phyloP scores from a whole-genome alignment of 1,140 invertebrate species.

The Drosophila teissieri region DNA sequence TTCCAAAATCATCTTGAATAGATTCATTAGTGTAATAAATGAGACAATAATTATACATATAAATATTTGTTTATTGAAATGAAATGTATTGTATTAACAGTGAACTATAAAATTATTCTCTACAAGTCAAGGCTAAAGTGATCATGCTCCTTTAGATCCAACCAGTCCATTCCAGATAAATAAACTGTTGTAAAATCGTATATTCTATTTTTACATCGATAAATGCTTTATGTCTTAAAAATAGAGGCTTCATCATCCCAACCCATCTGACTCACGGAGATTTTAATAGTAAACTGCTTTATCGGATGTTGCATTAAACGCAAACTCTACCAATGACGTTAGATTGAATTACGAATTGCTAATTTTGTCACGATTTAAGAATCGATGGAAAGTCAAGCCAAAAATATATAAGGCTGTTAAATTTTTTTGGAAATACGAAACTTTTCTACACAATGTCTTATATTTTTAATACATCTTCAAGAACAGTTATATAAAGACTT shows the following conservation, averaged over 20 bases:
- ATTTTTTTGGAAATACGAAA: no score
- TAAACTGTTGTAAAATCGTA: neutral
- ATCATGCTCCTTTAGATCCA: no score
- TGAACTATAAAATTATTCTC: no score
- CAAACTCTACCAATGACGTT: neutral
- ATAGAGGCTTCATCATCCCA: neutral
- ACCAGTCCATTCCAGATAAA: neutral
- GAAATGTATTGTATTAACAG: no score
- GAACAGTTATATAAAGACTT: neutral
- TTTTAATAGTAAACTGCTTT: neutral
- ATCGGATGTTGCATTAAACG: neutral
- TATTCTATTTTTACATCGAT: neutral
- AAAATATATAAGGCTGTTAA: neutral
- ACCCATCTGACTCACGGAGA: conserved; percentile 1
- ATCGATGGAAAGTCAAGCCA: neutral
- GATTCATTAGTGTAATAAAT: no score
- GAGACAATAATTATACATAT: no score
- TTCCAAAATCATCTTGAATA: no score
- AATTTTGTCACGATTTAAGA: neutral
- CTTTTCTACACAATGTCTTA: no score
- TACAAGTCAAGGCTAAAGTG: no score
- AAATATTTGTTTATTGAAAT: no score
- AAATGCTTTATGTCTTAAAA: neutral
- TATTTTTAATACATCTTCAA: neutral
- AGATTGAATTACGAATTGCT: neutral